Percentiles rank a stretch among this genome's conserved stretches.
Conservation (phyloP, 92 coral and sea anemone genomes). For the Plumapathes pennacea region DNA sequence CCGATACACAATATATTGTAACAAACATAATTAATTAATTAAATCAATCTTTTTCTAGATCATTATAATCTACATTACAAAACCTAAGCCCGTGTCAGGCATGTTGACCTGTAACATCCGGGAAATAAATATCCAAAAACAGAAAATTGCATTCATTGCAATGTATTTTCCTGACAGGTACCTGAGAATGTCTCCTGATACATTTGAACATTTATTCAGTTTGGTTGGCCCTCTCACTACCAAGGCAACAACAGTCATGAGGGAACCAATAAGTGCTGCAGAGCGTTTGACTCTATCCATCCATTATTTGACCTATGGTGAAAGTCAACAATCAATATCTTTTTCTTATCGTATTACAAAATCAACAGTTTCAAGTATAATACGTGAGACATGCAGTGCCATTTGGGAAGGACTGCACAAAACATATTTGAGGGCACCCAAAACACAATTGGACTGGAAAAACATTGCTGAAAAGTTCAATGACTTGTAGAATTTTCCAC, state of each 20-base stretch:
- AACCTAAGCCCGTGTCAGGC: too few species aligned
- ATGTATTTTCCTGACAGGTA: too few species aligned
- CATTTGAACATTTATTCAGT: constrained; percentile 41
- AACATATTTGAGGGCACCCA: constrained; percentile 38
- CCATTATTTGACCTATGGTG: too few species aligned
- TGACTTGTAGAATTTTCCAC: constrained; percentile 68
- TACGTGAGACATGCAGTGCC: constrained; percentile 56
- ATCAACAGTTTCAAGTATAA: constrained; percentile 40
- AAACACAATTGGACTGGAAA: constrained; percentile 55
- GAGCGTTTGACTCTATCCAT: too few species aligned
- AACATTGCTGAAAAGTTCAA: constrained; percentile 47
- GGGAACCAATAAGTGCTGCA: constrained; percentile 40
- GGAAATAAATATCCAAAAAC: too few species aligned
- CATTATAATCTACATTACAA: too few species aligned
- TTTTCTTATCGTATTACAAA: constrained; percentile 28
- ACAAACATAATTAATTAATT: too few species aligned
- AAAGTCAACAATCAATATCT: too few species aligned
- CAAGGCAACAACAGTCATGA: constrained; percentile 31
- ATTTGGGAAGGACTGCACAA: constrained; percentile 38
- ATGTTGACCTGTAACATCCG: too few species aligned
- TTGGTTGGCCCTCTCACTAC: constrained; percentile 46
- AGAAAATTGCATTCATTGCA: too few species aligned
- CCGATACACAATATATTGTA: too few species aligned
- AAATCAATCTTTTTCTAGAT: too few species aligned
- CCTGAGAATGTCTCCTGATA: constrained; percentile 48